Conservation (phyloP, 2,888 invertebrate species). For the Drosophila merina region DNA sequence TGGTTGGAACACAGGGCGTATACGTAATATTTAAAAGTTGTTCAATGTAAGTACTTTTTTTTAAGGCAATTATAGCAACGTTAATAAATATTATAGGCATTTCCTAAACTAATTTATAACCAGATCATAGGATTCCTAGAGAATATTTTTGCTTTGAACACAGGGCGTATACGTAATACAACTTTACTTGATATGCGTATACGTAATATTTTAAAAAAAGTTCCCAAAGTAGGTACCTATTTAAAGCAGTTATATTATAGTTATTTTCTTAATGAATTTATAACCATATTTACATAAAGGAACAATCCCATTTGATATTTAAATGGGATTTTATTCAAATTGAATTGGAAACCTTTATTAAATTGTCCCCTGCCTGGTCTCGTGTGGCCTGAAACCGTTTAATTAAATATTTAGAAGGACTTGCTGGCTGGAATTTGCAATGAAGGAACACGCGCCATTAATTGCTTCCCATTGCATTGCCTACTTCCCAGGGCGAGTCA, state of each 20-base stretch:
- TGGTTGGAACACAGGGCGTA: background rate
- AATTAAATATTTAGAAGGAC: constrained; percentile 23
- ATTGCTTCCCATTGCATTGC: constrained; percentile 38
- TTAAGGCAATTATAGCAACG: too few relatives aligned
- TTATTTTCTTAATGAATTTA: background rate
- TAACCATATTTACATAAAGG: too few relatives aligned
- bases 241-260: background rate
- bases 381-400: background rate
- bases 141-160: background rate
- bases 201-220: background rate
- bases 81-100: too few relatives aligned
- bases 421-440: constrained; percentile 6
- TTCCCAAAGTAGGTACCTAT: too few relatives aligned
- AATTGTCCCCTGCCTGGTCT: background rate
- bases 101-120: too few relatives aligned
- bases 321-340: background rate
- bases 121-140: too few relatives aligned
- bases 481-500: constrained; percentile 9
- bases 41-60: too few relatives aligned
- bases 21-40: background rate
- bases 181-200: background rate
- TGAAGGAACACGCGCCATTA: constrained; percentile 34
- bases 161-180: background rate
- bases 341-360: background rate
- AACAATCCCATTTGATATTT: too few relatives aligned